Conservation (phyloP, 2,888 invertebrate species). For the Ormyrus pomaceus region DNA sequence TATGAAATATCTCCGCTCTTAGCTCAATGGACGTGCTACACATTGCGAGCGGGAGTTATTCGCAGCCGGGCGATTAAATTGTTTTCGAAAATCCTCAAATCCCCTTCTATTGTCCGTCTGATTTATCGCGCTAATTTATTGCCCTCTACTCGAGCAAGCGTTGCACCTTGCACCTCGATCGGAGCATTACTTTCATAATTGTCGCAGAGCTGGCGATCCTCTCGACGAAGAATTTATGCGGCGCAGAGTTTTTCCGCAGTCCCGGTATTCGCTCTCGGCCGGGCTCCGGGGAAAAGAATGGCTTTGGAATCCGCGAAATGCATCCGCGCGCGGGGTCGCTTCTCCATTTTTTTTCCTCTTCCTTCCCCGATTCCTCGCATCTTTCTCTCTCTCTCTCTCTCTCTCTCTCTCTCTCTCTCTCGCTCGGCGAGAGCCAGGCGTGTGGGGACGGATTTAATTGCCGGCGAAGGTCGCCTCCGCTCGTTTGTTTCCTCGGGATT, state of each 20-base stretch:
- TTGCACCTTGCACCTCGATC: neutral
- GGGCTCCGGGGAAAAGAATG: conserved; percentile 10
- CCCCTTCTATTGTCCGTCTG: too few relatives aligned
- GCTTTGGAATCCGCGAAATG: conserved; percentile 34
- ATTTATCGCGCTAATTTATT: neutral
- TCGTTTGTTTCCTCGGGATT: conserved; percentile 14
- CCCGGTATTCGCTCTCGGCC: conserved; percentile 3
- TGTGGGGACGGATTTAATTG: conserved; percentile 47
- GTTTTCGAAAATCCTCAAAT: conserved; percentile 1
- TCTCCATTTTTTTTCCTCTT: conserved; percentile 10
- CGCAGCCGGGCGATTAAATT: conserved; percentile 13
- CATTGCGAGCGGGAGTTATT: conserved; percentile 21
- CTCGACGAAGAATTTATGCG: conserved; percentile 3
- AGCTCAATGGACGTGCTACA: conserved; percentile 22
- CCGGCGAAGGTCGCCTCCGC: conserved; percentile 29
- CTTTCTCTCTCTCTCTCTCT: conserved; percentile 1
- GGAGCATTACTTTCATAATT: neutral
- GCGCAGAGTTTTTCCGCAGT: conserved; percentile 5
- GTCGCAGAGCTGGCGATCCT: neutral
- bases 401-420: neutral
- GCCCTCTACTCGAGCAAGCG: neutral
- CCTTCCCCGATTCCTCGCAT: conserved; percentile 3
- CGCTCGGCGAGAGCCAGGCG: neutral
- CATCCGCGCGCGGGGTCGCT: conserved; percentile 4
- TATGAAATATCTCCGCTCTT: conserved; percentile 11